Evolutionary conservation across 2,888 invertebrate genomes (phyloP).

Genomic region (Nemurella pictetii): DNA sequence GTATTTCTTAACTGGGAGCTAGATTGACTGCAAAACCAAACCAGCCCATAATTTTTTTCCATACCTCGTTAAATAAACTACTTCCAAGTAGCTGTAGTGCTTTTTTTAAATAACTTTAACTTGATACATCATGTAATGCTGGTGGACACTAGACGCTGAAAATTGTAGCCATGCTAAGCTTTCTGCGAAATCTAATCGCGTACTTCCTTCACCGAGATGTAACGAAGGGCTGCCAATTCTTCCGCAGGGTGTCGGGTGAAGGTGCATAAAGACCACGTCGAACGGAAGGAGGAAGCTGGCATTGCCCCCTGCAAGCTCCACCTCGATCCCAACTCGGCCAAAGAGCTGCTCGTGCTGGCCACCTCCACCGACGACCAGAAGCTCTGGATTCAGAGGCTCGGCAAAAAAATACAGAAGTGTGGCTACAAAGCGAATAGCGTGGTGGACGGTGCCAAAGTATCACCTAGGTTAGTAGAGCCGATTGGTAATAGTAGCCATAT

Average conservation of each 20-base stretch:
- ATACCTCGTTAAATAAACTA: too few species aligned
- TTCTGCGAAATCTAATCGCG: slow-evolving; percentile 38
- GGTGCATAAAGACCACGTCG: slow-evolving; percentile 96
- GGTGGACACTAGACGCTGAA: too few species aligned
- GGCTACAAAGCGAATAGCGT: slow-evolving; percentile 84
- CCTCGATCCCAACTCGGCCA: slow-evolving; percentile 90
- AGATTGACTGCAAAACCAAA: too few species aligned
- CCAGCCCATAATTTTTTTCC: too few species aligned
- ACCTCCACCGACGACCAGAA: slow-evolving; percentile 84
- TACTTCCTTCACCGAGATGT: neutral
- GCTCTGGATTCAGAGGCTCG: slow-evolving; percentile 88
- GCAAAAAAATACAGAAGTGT: slow-evolving; percentile 89
- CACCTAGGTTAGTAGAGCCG: slow-evolving; percentile 65
- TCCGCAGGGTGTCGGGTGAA: slow-evolving; percentile 91
- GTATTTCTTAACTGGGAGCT: too few species aligned
- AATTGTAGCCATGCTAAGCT: neutral
- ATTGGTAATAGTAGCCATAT: too few species aligned
- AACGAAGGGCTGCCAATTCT: too few species aligned
- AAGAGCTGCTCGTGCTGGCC: slow-evolving; percentile 90
- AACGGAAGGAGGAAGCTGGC: slow-evolving; percentile 69
- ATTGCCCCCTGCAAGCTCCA: slow-evolving; percentile 96
- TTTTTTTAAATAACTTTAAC: too few species aligned
- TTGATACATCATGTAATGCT: too few species aligned
- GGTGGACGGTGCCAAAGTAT: slow-evolving; percentile 69
- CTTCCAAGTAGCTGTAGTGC: too few species aligned